Evolutionary conservation across 2,888 invertebrate species (phyloP).

Genomic region (Phyllotreta striolata): DNA sequence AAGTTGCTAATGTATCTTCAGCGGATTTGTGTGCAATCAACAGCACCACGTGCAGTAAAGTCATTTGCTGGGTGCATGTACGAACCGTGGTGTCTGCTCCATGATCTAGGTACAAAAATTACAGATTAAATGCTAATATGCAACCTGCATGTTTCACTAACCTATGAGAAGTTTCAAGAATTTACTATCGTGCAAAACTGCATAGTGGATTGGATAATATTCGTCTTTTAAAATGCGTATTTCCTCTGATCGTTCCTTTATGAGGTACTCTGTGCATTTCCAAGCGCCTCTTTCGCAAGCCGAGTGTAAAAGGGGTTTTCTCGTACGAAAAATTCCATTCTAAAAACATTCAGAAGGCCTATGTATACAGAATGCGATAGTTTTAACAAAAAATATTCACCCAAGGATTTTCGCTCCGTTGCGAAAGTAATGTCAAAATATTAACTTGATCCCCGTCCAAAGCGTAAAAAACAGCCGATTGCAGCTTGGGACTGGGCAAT

Average conservation of each 20-base stretch:
- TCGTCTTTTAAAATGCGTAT: constrained; percentile 77
- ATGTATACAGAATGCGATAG: too few relatives aligned
- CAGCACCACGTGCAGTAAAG: constrained; percentile 72
- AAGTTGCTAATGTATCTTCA: constrained; percentile 74
- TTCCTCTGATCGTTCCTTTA: constrained; percentile 71
- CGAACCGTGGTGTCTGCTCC: constrained; percentile 76
- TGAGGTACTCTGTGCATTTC: constrained; percentile 74
- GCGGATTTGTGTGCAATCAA: constrained; percentile 74
- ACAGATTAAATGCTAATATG: neutral
- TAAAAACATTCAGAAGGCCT: constrained; percentile 45
- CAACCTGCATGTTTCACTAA: constrained; percentile 51
- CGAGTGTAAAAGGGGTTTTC: constrained; percentile 71
- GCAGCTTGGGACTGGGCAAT: constrained; percentile 65
- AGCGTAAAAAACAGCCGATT: constrained; percentile 76
- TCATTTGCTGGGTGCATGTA: constrained; percentile 77
- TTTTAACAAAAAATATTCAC: constrained; percentile 58
- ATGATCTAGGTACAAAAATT: constrained; percentile 23
- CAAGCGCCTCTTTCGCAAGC: constrained; percentile 77
- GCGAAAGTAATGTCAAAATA: constrained; percentile 71
- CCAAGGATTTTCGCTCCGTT: constrained; percentile 76
- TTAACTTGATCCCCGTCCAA: constrained; percentile 77
- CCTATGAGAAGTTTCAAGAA: constrained; percentile 72
- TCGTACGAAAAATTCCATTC: constrained; percentile 64
- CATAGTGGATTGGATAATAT: constrained; percentile 80
- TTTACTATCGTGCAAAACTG: constrained; percentile 75